phyloP scores from a whole-genome alignment of 2,113 vertebrate genomes.

The Alethe castanea region DNA sequence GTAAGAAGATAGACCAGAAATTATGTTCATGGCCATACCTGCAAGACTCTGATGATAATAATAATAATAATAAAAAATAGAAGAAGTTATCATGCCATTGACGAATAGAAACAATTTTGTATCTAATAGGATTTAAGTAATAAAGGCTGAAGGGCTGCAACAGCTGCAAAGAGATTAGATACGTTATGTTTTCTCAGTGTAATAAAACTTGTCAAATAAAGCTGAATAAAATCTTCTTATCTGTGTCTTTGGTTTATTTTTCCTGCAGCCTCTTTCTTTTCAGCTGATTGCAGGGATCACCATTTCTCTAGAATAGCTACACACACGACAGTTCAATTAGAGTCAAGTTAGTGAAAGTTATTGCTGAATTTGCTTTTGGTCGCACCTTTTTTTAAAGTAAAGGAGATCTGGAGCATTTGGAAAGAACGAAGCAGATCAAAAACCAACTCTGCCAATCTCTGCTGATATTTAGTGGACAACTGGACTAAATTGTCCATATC shows the following conservation, averaged over 20 bases:
- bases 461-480: not conserved
- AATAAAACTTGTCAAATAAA: slow-evolving; percentile 72
- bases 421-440: not conserved
- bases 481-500: not conserved
- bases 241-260: slow-evolving; percentile 56
- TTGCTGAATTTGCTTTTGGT: slow-evolving; percentile 30
- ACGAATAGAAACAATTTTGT: slow-evolving; percentile 69
- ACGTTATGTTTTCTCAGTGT: slow-evolving; percentile 57
- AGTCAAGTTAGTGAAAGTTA: slow-evolving; percentile 62
- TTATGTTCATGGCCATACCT: slow-evolving; percentile 4
- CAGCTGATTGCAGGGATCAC: slow-evolving; percentile 37
- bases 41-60: slow-evolving; percentile 34
- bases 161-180: slow-evolving; percentile 67
- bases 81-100: slow-evolving; percentile 48
- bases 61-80: not conserved
- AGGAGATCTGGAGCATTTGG: not conserved
- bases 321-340: slow-evolving; percentile 60
- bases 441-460: not conserved
- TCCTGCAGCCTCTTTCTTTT: slow-evolving; percentile 56
- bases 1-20: slow-evolving; percentile 38
- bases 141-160: slow-evolving; percentile 65
- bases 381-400: not conserved
- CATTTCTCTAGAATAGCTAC: slow-evolving; percentile 56
- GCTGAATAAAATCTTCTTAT: slow-evolving; percentile 69
- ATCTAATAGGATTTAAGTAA: slow-evolving; percentile 69